Evolutionary conservation across 2,888 invertebrate species (phyloP), one percentile per base, ranked within the genome.

Genomic region (Palloptera scutellata): DNA sequence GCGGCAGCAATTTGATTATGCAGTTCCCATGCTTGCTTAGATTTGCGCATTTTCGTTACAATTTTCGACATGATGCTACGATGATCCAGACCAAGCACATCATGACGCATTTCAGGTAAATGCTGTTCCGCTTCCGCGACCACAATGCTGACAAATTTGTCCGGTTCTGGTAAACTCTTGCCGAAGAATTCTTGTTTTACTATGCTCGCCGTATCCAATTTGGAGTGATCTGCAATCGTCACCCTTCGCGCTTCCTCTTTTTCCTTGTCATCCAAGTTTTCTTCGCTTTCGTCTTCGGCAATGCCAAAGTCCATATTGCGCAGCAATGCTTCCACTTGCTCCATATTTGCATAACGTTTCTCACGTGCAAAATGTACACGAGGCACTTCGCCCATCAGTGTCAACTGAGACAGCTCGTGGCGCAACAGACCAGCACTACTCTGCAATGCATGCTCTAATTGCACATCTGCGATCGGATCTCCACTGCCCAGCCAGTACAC

Each of bases 351-450:
- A 76, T 88, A 87, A 40, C 87, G 84, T 76, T 86, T 89, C 82
- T 93, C 91, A 87, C 89, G 90, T 1, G 92, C 88, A 86, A 95
- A 95, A 51, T 86, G 80, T 67, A 95, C 89, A 68, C 87, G 88
- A 8, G 94, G 94, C 48, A 94, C 90, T 72, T 89, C 87, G 11
- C 94, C 94, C 87, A 94, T 91, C 0, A 94, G 84, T 70, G 89
- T 86, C 1, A 94, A 84, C 67, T 91, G 90, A 1, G 91, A 90
- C 3, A 95, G 85, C 78, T 93, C 91, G 80, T 93, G 91, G 20
- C 92, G 86, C 48, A 95, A 78, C 9, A 85, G 79, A 0, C 89
- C 89, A 0, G 90, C 89, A 71, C 87, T 86, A 58, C 85, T 86
- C 53, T 86, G 84, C 1, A 94, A 82, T 58, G 87, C 85, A 2